Evolutionary conservation across 2,113 vertebrate genomes (phyloP).

Genomic region (Mungos mungo): DNA sequence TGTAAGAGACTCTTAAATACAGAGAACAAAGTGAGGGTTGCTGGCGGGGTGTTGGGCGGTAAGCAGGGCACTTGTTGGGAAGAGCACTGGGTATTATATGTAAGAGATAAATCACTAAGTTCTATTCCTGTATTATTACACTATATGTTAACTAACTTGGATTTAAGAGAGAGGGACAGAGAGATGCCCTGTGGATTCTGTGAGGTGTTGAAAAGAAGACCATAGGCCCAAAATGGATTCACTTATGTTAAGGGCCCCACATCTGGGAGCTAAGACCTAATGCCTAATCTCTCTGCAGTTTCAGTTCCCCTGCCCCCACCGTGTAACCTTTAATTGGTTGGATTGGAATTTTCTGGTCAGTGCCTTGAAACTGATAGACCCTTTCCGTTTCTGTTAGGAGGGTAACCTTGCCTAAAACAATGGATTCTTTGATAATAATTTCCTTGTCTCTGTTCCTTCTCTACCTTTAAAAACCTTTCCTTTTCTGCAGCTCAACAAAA

Average conservation of each 20-base stretch:
- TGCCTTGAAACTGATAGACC: not conserved
- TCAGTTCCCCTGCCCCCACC: not conserved
- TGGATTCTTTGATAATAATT: not conserved
- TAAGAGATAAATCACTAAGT: no score
- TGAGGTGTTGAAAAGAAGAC: not conserved
- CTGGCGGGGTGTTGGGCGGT: no score
- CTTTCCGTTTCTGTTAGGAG: not conserved
- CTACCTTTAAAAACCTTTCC: not conserved
- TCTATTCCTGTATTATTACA: no score
- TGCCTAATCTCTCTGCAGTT: not conserved
- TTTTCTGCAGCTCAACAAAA: not conserved
- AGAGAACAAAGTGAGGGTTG: no score
- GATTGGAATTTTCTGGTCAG: not conserved
- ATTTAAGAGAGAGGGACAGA: no score
- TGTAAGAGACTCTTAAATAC: no score
- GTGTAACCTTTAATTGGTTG: not conserved
- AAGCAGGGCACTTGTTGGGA: no score
- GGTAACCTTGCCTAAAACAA: not conserved
- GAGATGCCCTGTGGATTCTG: not conserved
- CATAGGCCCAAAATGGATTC: not conserved
- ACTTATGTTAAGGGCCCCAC: not conserved
- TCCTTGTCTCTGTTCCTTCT: not conserved
- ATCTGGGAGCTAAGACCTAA: not conserved
- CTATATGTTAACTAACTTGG: no score
- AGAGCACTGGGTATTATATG: no score